Base-by-base conservation (phyloP, 1,140 invertebrate genomes). In the Hermatobates lingyangjiaoensis region DNA sequence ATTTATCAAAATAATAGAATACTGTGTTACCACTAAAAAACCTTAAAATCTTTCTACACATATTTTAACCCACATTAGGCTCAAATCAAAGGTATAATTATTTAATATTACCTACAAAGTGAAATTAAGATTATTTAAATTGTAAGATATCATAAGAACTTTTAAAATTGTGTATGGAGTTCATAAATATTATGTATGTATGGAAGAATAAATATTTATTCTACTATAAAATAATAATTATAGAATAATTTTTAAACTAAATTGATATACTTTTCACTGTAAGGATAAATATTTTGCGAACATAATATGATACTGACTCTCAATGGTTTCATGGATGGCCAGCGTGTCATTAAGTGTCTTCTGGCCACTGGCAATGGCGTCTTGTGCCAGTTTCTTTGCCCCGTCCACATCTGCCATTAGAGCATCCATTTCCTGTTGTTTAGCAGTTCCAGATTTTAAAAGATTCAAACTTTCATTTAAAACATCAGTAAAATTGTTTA, bases 261-360 rank as follows among this genome's bases (percentile, higher is more conserved):
- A 10, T n/a, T n/a, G n/a, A 7, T n/a, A 10, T 10, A 34, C n/a
- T 7, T 34, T 44, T 44, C 18, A 44, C 42, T 44, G 21, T 10
- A 7, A 44, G 7, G 10, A 7, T 44, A 34, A 34, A 34, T 34
- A n/a, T 34, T n/a, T 34, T 34, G n/a, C 7, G 30, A 10, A 18
- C 7, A 24, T 21, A 18, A 48, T 12, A n/a, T 4, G 7, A 21
- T 14, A 39, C 34, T 66, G 69, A 90, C 87, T 79, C 68, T 81
- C 75, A 1, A 94, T 66, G 42, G 83, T 90, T 52, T 82, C 72
- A 47, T 87, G 77, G 3, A 89, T 95, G 45, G 83, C 76, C 58
- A 86, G 79, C 1, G 91, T 91, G 62, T 93, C 84, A 58, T 80
- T 75, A 0, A 94, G 69, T 0, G 86, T 92, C 56, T 81, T 78